These are phyloP conservation scores for Rhaphigaster nebulosa DNA, from an alignment of 2,888 invertebrate species.

Conservation along the genomic window DNA sequence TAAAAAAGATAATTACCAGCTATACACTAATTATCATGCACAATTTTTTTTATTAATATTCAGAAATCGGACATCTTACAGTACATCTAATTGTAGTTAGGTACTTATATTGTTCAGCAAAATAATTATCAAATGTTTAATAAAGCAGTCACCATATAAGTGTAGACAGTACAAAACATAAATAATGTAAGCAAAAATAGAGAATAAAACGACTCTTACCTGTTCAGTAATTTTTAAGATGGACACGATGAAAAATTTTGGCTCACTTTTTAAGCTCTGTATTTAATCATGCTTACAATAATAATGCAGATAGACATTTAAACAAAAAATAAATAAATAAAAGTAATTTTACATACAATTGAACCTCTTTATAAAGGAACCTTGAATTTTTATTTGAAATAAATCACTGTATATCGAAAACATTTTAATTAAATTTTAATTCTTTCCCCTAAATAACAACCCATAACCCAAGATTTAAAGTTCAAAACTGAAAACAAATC, in stretches of 20 bases:
- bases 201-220: constrained; percentile 28
- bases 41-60: not conserved
- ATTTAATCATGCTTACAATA: constrained; percentile 1
- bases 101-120: not conserved
- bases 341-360: not conserved
- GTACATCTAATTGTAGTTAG: not conserved
- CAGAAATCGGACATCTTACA: not conserved
- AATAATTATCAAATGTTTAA: not conserved
- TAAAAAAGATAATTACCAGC: not conserved
- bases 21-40: constrained; percentile 39
- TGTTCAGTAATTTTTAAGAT: constrained; percentile 34
- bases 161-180: constrained; percentile 7
- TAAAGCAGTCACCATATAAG: constrained; percentile 31
- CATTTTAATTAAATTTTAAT: not conserved
- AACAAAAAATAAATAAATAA: not conserved
- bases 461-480: no score
- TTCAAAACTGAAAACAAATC: no score
- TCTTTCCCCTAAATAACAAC: no score
- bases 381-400: not conserved
- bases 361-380: not conserved
- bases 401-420: not conserved
- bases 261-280: constrained; percentile 7
- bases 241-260: constrained; percentile 25
- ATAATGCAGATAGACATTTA: constrained; percentile 13
- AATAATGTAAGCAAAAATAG: constrained; percentile 31